Percentiles rank a stretch among this genome's conserved stretches.
phyloP scores from a whole-genome alignment of 2,113 vertebrate species.

The Hoplias malabaricus region DNA sequence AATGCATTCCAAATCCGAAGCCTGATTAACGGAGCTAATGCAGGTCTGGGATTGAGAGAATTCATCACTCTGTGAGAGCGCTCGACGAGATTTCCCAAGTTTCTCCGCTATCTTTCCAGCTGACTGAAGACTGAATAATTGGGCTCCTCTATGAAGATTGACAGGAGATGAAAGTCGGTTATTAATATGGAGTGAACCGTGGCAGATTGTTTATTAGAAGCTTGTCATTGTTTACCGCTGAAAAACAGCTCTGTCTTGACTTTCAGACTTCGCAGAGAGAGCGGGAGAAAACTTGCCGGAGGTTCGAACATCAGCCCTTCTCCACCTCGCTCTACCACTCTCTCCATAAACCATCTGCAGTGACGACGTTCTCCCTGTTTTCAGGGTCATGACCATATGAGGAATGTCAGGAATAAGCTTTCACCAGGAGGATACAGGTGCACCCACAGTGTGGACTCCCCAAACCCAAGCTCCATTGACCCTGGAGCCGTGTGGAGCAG shows the following conservation, averaged over 20 bases:
- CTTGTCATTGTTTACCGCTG: slow-evolving; percentile 72
- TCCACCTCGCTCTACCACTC: slow-evolving; percentile 35
- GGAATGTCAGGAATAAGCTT: too few relatives aligned
- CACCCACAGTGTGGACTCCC: too few relatives aligned
- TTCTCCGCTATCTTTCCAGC: slow-evolving; percentile 62
- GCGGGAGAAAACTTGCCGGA: slow-evolving; percentile 63
- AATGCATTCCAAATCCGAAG: slow-evolving; percentile 8
- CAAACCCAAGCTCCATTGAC: too few relatives aligned
- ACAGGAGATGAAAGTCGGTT: slow-evolving; percentile 75
- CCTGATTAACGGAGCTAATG: not conserved
- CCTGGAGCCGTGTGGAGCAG: too few relatives aligned
- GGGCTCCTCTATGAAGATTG: slow-evolving; percentile 75
- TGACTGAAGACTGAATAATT: slow-evolving; percentile 73
- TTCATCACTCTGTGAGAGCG: slow-evolving; percentile 16
- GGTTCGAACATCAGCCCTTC: slow-evolving; percentile 56
- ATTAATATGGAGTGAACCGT: slow-evolving; percentile 75
- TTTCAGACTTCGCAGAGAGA: slow-evolving; percentile 66
- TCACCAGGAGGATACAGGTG: too few relatives aligned
- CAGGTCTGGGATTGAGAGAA: slow-evolving; percentile 16
- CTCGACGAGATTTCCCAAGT: slow-evolving; percentile 6
- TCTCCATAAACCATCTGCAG: too few relatives aligned
- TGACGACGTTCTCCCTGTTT: too few relatives aligned
- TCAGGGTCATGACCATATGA: too few relatives aligned
- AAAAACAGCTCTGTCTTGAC: slow-evolving; percentile 64
- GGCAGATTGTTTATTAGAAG: slow-evolving; percentile 77